These are phyloP conservation scores for Enteromius radiatus DNA, from an alignment of 2,797 vertebrate species.

Conservation along the genomic window DNA sequence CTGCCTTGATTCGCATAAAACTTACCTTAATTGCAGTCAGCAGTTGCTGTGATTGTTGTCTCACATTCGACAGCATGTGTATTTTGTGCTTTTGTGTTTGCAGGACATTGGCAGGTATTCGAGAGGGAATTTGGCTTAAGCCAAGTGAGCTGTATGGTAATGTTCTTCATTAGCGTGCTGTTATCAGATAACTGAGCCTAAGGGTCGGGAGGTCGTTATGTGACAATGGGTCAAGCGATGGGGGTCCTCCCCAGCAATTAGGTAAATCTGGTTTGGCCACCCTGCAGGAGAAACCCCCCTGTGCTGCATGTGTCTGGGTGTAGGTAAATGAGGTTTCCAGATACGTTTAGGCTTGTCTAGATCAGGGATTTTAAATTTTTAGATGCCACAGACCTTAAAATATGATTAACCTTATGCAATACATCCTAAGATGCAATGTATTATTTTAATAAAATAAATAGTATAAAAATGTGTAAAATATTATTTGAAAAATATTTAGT, in stretches of 20 bases:
- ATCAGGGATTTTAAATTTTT: conserved; percentile 1
- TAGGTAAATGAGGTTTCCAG: conserved; percentile 23
- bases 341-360: conserved; percentile 4
- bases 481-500: background rate
- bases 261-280: conserved; percentile 61
- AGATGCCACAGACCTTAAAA: background rate
- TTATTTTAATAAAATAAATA: background rate
- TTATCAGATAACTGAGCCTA: conserved; percentile 60
- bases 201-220: conserved; percentile 58
- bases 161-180: conserved; percentile 43
- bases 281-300: conserved; percentile 40
- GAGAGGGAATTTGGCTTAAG: conserved; percentile 35
- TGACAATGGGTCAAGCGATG: conserved; percentile 59
- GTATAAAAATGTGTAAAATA: background rate
- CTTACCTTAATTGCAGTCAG: background rate
- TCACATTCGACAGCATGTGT: conserved; percentile 6
- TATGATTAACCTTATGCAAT: background rate
- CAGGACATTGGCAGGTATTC: conserved; percentile 10
- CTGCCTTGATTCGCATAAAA: background rate
- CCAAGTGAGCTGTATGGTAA: conserved; percentile 40
- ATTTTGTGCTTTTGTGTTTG: conserved; percentile 33
- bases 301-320: conserved; percentile 11
- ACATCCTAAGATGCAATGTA: background rate
- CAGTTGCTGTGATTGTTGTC: background rate
- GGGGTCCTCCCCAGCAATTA: conserved; percentile 69